Conservation (phyloP, 2,113 vertebrate genomes). For the Equus przewalskii region DNA sequence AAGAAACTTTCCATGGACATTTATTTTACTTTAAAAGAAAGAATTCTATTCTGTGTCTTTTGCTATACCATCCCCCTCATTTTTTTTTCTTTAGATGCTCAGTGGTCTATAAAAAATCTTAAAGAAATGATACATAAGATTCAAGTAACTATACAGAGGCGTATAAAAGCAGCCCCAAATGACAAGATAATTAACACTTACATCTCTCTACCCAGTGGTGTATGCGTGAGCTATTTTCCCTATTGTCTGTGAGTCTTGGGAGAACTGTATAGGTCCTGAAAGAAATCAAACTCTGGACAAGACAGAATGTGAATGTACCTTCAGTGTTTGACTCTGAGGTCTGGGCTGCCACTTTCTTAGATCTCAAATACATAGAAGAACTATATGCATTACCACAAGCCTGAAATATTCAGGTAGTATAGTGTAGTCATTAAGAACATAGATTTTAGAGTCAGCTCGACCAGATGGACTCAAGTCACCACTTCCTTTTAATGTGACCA, state of each 20-base stretch:
- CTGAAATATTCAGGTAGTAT: neutral
- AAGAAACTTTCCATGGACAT: conserved; percentile 78
- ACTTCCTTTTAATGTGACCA: neutral
- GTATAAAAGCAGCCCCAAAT: conserved; percentile 75
- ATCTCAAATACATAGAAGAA: neutral
- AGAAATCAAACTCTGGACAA: conserved; percentile 71
- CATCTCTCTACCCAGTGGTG: conserved; percentile 73
- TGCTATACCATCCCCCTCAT: conserved; percentile 72
- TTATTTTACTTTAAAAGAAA: conserved; percentile 82
- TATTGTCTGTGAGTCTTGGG: conserved; percentile 75
- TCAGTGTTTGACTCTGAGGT: neutral
- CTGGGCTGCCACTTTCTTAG: conserved; percentile 8
- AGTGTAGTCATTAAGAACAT: neutral
- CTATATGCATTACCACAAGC: neutral
- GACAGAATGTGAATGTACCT: neutral
- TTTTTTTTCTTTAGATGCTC: conserved; percentile 81
- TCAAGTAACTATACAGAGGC: conserved; percentile 81
- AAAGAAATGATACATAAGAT: conserved; percentile 82
- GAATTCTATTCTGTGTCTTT: conserved; percentile 74
- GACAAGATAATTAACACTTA: conserved; percentile 84
- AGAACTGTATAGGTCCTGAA: conserved; percentile 65
- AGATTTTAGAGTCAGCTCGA: neutral
- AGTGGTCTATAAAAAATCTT: conserved; percentile 83
- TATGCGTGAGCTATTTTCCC: conserved; percentile 51
- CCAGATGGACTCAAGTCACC: neutral